A percentile compares a stretch with the other conserved stretches of the same genome.
These are phyloP conservation scores for Drepana falcataria DNA, from an alignment of 2,888 invertebrate species.

Conservation along the genomic window DNA sequence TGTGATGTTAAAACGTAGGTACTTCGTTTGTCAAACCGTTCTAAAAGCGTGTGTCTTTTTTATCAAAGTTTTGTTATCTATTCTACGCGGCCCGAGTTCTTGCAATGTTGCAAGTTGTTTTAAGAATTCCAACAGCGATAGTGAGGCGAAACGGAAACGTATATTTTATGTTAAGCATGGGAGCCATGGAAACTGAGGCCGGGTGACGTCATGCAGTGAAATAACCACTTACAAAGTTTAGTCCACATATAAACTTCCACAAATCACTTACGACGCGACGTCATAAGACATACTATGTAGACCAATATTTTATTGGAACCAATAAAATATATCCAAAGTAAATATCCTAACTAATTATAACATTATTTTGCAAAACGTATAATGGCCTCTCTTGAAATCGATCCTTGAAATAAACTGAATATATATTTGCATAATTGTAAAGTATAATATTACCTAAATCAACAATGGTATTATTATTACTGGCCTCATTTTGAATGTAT, in stretches of 20 bases:
- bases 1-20: too few species aligned
- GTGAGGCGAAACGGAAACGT: constrained; percentile 22
- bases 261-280: neutral
- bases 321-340: too few species aligned
- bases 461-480: too few species aligned
- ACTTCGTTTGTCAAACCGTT: neutral
- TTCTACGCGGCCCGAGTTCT: constrained; percentile 15
- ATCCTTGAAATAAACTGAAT: too few species aligned
- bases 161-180: constrained; percentile 32
- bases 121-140: constrained; percentile 12
- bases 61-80: constrained; percentile 5
- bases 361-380: too few species aligned
- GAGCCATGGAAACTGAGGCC: constrained; percentile 8
- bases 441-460: too few species aligned
- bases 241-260: neutral
- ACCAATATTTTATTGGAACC: too few species aligned
- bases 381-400: too few species aligned
- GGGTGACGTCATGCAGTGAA: constrained; percentile 1
- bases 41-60: neutral
- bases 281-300: neutral
- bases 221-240: neutral
- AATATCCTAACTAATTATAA: too few species aligned
- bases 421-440: too few species aligned
- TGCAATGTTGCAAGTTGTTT: constrained; percentile 22
- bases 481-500: too few species aligned